Percentiles rank a stretch among this genome's conserved stretches.
Evolutionary conservation across 1,140 invertebrate genomes (phyloP).

Genomic region (Sminthurinus signatus): DNA sequence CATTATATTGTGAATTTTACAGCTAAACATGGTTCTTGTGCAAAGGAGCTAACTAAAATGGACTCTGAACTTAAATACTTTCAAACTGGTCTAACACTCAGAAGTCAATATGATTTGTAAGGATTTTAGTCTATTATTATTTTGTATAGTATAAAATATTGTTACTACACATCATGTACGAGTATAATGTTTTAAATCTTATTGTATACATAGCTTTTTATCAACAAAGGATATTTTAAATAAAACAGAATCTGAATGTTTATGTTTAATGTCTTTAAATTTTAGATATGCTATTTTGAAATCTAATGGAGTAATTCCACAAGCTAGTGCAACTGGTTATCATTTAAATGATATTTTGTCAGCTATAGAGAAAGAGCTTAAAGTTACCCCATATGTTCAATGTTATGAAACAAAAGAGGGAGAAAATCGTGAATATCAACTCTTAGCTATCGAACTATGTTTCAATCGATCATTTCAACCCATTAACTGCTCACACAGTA

Average conservation of each 20-base stretch:
- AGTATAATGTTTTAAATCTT: no score
- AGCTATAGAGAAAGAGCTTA: conserved; percentile 19
- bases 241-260: not conserved
- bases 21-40: conserved; percentile 39
- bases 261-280: conserved; percentile 9
- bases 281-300: conserved; percentile 35
- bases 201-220: no score
- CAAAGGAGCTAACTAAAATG: conserved; percentile 25
- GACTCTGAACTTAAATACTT: conserved; percentile 34
- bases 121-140: no score
- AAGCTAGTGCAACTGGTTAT: conserved; percentile 21
- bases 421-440: conserved; percentile 14
- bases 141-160: no score
- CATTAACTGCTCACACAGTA: conserved; percentile 21
- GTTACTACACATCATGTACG: no score
- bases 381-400: conserved; percentile 26
- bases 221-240: no score
- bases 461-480: conserved; percentile 22
- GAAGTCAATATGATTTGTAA: conserved; percentile 38
- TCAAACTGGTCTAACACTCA: conserved; percentile 22
- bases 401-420: conserved; percentile 26
- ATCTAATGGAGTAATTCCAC: conserved; percentile 21
- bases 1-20: no score
- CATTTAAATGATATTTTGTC: conserved; percentile 6
- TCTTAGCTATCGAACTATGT: conserved; percentile 37